These are phyloP conservation scores for Mustela nigripes DNA, from an alignment of 2,113 vertebrate genomes.

Conservation along the genomic window DNA sequence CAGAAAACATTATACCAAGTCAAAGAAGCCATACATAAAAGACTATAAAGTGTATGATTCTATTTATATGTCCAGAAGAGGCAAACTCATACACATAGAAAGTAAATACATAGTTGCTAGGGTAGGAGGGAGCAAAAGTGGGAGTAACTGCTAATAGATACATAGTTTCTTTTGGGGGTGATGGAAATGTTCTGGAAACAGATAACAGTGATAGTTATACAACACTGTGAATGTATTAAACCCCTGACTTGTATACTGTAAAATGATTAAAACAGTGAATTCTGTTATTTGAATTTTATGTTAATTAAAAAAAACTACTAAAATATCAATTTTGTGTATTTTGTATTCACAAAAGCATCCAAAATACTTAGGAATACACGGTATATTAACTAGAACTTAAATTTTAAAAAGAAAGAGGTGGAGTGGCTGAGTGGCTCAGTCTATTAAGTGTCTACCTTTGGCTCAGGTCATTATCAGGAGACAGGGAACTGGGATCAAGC, in stretches of 20 bases:
- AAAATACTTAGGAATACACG: background rate
- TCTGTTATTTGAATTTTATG: background rate
- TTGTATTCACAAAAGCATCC: background rate
- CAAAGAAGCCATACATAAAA: background rate
- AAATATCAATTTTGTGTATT: background rate
- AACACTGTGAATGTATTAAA: background rate
- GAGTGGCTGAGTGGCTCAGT: no score
- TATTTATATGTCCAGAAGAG: no score
- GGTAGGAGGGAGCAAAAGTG: background rate
- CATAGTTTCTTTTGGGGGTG: background rate
- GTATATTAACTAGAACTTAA: background rate
- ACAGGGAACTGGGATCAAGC: no score
- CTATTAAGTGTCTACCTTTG: no score
- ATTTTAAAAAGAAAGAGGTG: background rate
- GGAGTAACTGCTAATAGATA: background rate
- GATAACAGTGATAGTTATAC: background rate
- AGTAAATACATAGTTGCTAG: background rate
- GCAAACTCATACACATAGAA: background rate
- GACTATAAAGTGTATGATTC: no score
- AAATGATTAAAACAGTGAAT: background rate
- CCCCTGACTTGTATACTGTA: background rate
- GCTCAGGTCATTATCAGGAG: no score
- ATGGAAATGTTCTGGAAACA: background rate
- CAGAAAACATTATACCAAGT: conserved; percentile 12
- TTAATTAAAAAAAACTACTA: background rate